Evolutionary conservation across 2,113 vertebrate species (phyloP).

Genomic region (Thymallus thymallus): DNA sequence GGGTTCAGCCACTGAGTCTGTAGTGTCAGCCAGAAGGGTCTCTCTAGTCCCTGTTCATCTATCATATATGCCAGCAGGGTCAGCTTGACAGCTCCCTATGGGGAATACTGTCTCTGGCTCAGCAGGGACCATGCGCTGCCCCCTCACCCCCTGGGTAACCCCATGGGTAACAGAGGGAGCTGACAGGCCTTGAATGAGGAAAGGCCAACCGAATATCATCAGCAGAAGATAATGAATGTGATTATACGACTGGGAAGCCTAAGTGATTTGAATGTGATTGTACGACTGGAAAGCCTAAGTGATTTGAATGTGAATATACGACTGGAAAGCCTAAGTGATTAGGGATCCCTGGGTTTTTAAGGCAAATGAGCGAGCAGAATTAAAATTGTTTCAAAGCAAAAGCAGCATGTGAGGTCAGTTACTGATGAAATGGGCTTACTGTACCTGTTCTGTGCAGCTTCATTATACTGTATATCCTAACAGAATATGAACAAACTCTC

Average conservation of each 20-base stretch:
- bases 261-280: no score
- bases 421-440: not conserved
- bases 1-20: conserved; percentile 37
- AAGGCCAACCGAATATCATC: conserved; percentile 24
- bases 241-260: not conserved
- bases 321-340: no score
- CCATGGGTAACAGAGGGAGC: conserved; percentile 32
- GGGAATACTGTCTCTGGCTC: conserved; percentile 47
- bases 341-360: not conserved
- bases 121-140: conserved; percentile 50
- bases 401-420: not conserved
- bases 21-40: conserved; percentile 62
- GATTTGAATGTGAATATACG: no score
- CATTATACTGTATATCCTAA: no score
- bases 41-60: conserved; percentile 53
- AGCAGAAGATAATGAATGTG: conserved; percentile 17
- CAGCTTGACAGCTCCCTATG: conserved; percentile 59
- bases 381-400: not conserved
- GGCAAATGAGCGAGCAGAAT: not conserved
- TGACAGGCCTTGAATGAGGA: conserved; percentile 29
- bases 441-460: no score
- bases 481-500: no score
- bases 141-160: conserved; percentile 32
- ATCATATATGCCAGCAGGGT: conserved; percentile 67
- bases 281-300: no score